These are phyloP conservation scores for Thecocarcelia acutangulata DNA, from an alignment of 2,888 invertebrate genomes.

Conservation along the genomic window DNA sequence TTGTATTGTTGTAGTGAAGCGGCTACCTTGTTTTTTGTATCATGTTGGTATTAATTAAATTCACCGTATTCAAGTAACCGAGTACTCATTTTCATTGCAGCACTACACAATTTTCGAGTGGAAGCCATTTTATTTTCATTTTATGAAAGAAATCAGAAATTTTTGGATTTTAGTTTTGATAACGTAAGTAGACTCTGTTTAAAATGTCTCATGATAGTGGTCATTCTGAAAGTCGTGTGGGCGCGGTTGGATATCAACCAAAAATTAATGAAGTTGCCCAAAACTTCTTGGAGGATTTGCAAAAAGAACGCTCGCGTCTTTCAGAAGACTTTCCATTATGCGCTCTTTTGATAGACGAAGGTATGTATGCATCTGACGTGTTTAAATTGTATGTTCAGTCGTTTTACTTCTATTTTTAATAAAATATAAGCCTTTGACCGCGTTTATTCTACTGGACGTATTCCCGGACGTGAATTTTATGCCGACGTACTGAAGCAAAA, in stretches of 20 bases:
- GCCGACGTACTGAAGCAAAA: constrained; percentile 88
- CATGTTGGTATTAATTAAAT: too few relatives aligned
- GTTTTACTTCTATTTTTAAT: too few relatives aligned
- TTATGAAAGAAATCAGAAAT: not conserved
- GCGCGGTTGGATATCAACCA: constrained; percentile 73
- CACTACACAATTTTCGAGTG: not conserved
- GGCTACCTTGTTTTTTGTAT: too few relatives aligned
- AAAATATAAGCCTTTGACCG: constrained; percentile 85
- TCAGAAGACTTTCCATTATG: constrained; percentile 76
- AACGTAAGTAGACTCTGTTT: too few relatives aligned
- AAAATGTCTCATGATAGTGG: constrained; percentile 26
- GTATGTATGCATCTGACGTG: constrained; percentile 67
- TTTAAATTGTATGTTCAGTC: too few relatives aligned
- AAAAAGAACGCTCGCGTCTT: constrained; percentile 76
- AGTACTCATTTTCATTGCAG: not conserved
- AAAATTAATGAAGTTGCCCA: constrained; percentile 78
- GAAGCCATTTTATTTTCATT: constrained; percentile 22
- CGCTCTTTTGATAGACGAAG: constrained; percentile 77
- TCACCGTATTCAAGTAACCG: not conserved
- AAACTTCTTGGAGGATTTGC: constrained; percentile 77
- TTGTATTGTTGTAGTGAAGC: too few relatives aligned
- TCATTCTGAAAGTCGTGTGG: constrained; percentile 62
- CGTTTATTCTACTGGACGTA: constrained; percentile 86
- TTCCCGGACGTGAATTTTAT: constrained; percentile 86
- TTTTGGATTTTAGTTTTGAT: not conserved